Evolutionary conservation across 2,113 vertebrate species (phyloP), one percentile per base, ranked within the genome.

Genomic region (Colius striatus): DNA sequence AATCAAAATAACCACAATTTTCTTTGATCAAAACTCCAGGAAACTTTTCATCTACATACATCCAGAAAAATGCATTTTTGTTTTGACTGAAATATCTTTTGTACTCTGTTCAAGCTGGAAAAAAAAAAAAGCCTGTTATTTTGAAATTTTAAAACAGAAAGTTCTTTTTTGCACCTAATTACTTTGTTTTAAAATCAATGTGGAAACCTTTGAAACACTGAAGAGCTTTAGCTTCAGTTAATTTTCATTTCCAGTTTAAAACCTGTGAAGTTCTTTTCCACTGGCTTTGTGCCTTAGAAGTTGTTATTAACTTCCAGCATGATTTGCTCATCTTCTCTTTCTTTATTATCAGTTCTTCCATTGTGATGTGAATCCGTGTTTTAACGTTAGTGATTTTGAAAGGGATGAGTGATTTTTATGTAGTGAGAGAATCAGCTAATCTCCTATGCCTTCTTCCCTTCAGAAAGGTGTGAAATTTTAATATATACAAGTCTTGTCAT

Each of bases 171-270:
- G 3, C 73, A 89, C 2, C 0, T 61, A 72, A 72, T 58, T 63
- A n/a, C 26, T 77, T 94, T 62, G 25, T 47, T 89, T 89, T 34
- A 55, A 87, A 94, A 82, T 85, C 29, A 94, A 25, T 30, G 34
- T 27, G 8, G 34, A 87, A 94, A 58, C 70, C 78, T 90, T 72
- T 81, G 38, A 61, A 94, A 78, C 7, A 67, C 61, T 77, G 47
- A 75, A 68, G 6, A 70, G 17, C 8, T 87, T 80, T 73, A 20
- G 4, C 84, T 86, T 55, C 48, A 45, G 9, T 45, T 45, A 32
- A 87, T 78, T 90, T 85, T 88, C 2, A 55, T 91, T 91, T 94
- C 26, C 16, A 73, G 27, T 41, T 83, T 84, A 57, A 95, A 94
- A 41, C 3, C n/a, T 67, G 32, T 54, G 5, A 1, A n/a, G 32